These are phyloP conservation scores for Halcyon senegalensis DNA, from an alignment of 2,113 vertebrate genomes.

Conservation along the genomic window DNA sequence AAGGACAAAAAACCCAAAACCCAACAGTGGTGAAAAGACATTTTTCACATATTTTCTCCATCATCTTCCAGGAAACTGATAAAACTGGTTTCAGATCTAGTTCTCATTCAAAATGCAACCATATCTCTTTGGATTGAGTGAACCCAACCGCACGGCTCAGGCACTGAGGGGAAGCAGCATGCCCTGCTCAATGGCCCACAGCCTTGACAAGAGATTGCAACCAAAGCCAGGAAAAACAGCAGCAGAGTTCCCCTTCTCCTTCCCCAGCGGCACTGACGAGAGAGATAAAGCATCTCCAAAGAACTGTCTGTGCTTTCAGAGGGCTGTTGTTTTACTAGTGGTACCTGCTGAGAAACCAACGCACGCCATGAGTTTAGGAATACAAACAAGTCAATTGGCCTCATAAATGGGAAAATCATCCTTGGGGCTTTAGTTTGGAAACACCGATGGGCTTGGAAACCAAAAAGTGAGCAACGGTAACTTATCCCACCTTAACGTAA, in stretches of 20 bases:
- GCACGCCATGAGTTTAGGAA: background rate
- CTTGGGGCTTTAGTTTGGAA: background rate
- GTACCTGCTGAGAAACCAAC: slow-evolving; percentile 3
- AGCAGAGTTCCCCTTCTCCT: background rate
- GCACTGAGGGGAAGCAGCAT: background rate
- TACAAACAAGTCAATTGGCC: background rate
- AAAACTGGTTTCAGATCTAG: slow-evolving; percentile 58
- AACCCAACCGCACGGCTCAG: background rate
- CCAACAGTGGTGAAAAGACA: background rate
- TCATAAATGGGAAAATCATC: background rate
- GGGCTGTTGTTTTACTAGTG: background rate
- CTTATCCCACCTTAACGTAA: background rate
- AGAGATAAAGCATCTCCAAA: background rate
- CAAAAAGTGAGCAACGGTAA: background rate
- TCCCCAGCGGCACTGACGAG: rapidly evolving
- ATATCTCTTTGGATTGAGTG: background rate
- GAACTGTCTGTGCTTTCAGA: background rate
- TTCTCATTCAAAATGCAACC: slow-evolving; percentile 16
- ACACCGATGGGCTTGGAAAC: background rate
- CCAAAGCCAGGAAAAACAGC: background rate
- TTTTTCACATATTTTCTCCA: slow-evolving; percentile 49
- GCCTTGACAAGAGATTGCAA: background rate
- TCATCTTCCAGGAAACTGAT: slow-evolving; percentile 55
- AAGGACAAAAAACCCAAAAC: background rate
- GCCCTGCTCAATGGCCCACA: slow-evolving; percentile 5